phyloP scores from a whole-genome alignment of 2,113 vertebrate genomes.

The Mungos mungo region DNA sequence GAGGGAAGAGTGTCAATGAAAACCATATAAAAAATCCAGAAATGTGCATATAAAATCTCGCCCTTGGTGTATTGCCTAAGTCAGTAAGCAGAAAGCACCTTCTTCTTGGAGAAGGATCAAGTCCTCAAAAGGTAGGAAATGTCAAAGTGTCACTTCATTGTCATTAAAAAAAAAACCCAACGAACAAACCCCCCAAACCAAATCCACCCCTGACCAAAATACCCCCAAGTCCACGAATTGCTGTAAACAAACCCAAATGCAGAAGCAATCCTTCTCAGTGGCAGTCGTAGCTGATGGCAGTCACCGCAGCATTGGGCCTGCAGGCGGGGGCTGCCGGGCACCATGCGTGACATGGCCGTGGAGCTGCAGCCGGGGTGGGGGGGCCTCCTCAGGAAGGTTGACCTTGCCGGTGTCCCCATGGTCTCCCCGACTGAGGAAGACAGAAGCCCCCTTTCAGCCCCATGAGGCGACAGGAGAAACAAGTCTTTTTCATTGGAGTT shows the following conservation, averaged over 20 bases:
- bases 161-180: conserved; percentile 63
- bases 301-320: conserved; percentile 71
- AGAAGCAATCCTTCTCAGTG: conserved; percentile 78
- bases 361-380: conserved; percentile 65
- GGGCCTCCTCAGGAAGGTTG: conserved; percentile 72
- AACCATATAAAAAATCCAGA: conserved; percentile 81
- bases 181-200: conserved; percentile 63
- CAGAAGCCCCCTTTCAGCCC: conserved; percentile 26
- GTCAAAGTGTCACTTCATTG: conserved; percentile 84
- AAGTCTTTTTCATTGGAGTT: conserved; percentile 42
- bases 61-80: conserved; percentile 82
- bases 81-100: conserved; percentile 81
- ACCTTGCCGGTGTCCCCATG: conserved; percentile 46
- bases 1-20: conserved; percentile 69
- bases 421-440: conserved; percentile 20
- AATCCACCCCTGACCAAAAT: conserved; percentile 75
- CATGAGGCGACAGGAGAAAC: conserved; percentile 41
- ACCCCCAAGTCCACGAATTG: conserved; percentile 71
- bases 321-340: conserved; percentile 14
- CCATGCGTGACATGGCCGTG: conserved; percentile 64
- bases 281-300: conserved; percentile 78
- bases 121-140: conserved; percentile 82
- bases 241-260: conserved; percentile 85
- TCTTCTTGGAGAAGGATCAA: conserved; percentile 81
- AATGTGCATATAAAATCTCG: conserved; percentile 84